Evolutionary conservation across 2,888 invertebrate species (phyloP).

Genomic region (Dione juno): DNA sequence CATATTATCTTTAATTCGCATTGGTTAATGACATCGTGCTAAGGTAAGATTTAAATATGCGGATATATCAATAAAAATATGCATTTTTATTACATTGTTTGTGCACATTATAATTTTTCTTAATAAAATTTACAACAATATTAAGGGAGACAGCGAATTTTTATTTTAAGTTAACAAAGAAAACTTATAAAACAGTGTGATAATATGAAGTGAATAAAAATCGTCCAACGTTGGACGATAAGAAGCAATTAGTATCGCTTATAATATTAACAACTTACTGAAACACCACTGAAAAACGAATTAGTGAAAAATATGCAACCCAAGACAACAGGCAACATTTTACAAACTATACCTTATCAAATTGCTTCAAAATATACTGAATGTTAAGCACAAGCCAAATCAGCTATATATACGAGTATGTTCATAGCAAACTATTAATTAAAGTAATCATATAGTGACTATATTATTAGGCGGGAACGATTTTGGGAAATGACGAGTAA

Average conservation of each 20-base stretch:
- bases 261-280: constrained; percentile 10
- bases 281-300: neutral
- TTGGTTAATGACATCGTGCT: too few relatives aligned
- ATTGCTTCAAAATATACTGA: neutral
- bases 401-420: constrained; percentile 10
- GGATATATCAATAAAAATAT: too few relatives aligned
- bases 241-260: neutral
- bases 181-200: too few relatives aligned
- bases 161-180: too few relatives aligned
- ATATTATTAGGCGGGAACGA: constrained; percentile 38
- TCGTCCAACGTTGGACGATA: neutral
- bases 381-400: neutral
- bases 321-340: neutral
- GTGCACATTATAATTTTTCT: too few relatives aligned
- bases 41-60: too few relatives aligned
- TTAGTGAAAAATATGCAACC: neutral
- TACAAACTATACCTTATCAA: neutral
- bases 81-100: too few relatives aligned
- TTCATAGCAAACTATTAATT: constrained; percentile 16
- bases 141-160: too few relatives aligned
- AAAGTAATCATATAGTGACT: constrained; percentile 41
- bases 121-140: too few relatives aligned
- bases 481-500: constrained; percentile 44
- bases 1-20: too few relatives aligned
- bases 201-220: neutral